phyloP scores from a whole-genome alignment of 1,140 invertebrate species.

The Hydropsyche tenuis region DNA sequence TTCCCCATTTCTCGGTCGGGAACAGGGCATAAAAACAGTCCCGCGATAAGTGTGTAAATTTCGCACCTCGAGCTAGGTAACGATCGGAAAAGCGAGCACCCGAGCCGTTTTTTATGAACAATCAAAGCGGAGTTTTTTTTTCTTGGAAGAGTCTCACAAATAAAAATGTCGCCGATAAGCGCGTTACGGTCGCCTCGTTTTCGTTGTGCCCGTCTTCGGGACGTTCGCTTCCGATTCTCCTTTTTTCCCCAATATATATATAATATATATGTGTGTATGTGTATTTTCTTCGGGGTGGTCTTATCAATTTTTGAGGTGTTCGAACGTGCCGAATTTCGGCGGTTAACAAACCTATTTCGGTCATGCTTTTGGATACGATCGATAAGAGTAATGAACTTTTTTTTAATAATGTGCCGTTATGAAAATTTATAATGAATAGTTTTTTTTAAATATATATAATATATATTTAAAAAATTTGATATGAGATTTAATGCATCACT shows the following conservation, averaged over 20 bases:
- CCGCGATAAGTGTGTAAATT: constrained; percentile 41
- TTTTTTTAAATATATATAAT: too few species aligned
- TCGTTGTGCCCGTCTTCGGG: background rate
- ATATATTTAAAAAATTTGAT: too few species aligned
- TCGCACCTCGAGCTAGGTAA: constrained; percentile 24
- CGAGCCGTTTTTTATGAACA: constrained; percentile 42
- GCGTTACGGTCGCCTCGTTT: constrained; percentile 21
- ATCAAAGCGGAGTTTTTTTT: constrained; percentile 39
- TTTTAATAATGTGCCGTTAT: too few species aligned
- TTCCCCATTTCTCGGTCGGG: too few species aligned
- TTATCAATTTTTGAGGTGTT: too few species aligned
- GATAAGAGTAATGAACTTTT: too few species aligned
- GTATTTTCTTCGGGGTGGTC: background rate
- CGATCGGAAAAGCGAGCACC: constrained; percentile 36
- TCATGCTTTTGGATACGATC: too few species aligned
- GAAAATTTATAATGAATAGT: too few species aligned
- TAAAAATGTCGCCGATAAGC: constrained; percentile 38
- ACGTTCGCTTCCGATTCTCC: constrained; percentile 21
- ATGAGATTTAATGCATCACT: too few species aligned
- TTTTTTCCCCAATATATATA: background rate
- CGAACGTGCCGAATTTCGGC: too few species aligned
- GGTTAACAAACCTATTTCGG: too few species aligned
- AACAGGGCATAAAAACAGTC: constrained; percentile 28
- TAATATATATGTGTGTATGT: background rate
- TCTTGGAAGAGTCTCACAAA: constrained; percentile 22